phyloP scores from a whole-genome alignment of 2,797 vertebrate species.

The Thalassophryne amazonica region DNA sequence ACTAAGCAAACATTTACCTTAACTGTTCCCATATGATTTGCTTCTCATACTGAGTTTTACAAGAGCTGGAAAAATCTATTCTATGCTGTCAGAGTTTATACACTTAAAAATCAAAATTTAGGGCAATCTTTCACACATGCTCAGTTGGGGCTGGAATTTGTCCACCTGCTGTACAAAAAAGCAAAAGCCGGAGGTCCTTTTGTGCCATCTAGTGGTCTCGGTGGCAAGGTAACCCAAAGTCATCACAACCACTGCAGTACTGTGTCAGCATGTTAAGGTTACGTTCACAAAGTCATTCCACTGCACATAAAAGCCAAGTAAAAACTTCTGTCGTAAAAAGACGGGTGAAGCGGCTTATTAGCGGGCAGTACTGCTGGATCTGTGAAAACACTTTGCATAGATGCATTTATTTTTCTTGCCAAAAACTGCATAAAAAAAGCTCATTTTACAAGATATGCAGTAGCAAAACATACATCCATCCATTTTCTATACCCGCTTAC shows the following conservation, averaged over 20 bases:
- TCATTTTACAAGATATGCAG: neutral
- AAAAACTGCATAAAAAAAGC: neutral
- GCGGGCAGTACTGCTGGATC: no score
- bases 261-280: slow-evolving; percentile 31
- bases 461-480: no score
- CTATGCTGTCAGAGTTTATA: neutral
- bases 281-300: slow-evolving; percentile 22
- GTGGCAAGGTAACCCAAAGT: slow-evolving; percentile 1
- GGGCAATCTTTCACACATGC: neutral
- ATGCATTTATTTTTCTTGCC: neutral
- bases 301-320: neutral
- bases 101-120: neutral
- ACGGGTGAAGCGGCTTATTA: no score
- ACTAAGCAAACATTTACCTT: slow-evolving; percentile 38
- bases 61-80: neutral
- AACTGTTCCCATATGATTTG: neutral
- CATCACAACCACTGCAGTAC: slow-evolving; percentile 51
- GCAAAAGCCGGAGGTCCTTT: slow-evolving; percentile 5
- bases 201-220: slow-evolving; percentile 58
- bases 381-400: neutral
- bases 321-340: no score
- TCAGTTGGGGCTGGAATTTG: neutral
- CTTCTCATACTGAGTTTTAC: neutral
- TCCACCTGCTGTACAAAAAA: neutral
- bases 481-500: no score